Base-by-base conservation (phyloP, 1,140 invertebrate species). In the Drosophila santomea region DNA sequence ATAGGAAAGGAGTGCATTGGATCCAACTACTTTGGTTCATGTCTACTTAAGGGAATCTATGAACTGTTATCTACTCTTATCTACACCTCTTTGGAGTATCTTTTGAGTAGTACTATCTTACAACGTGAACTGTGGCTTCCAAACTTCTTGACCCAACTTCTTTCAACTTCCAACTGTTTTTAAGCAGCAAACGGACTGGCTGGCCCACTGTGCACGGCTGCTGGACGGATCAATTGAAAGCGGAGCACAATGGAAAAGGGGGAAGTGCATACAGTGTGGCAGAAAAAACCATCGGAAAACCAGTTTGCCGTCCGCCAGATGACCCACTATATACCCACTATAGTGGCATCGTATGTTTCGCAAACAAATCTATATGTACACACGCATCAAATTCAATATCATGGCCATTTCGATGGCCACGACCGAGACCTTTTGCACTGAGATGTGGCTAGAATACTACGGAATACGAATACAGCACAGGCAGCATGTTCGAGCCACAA, bases 371-470 rank as follows among this genome's bases (percentile, higher is more conserved):
- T 20, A 45, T 25, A 12, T 35, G 41, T 10, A 50, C 7, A 55
- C n/a, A 52, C 20, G 39, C 35, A 17, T 72, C 56, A 64, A 61
- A 66, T 63, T 67, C 84, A 88, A 88, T 88, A 84, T 67, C 83
- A 89, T 20, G 28, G 57, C 23, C 61, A 39, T 63, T 64, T 44
- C 38, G 20, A 15, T 39, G 47, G 35, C 36, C 63, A 43, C 28
- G 55, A 54, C 61, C 63, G 72, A 78, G 78, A 79, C 83, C 83
- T 88, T 82, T 44, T 74, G 25, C 78, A 85, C 81, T 63, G 11
- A 32, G 32, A 32, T 32, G 54, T 32, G 48, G 4, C 3, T 39
- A 39, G 11, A 39, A 14, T 38, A 12, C 3, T 38, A 10, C n/a
- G 20, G 20, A 20, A 20, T 20, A 20, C 20, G 20, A 20, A 3